A percentile compares a stretch with the other conserved stretches of the same genome.
Evolutionary conservation across 2,888 invertebrate genomes (phyloP).

Genomic region (Chrysodeixis includens): DNA sequence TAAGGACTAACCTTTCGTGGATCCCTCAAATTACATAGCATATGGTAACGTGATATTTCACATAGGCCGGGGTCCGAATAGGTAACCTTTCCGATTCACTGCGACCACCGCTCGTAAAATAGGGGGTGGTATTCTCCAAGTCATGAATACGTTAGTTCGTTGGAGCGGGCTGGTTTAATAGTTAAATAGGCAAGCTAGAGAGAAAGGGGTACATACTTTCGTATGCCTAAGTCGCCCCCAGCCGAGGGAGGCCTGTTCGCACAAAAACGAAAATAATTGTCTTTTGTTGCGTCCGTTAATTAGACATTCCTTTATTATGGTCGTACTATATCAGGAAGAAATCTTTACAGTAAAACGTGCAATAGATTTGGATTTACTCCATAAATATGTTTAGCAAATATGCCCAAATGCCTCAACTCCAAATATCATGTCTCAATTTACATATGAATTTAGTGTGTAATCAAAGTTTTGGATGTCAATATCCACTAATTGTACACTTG

Average conservation of each 20-base stretch:
- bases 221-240: slow-evolving; percentile 57
- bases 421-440: slow-evolving; percentile 17
- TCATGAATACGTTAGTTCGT: slow-evolving; percentile 86
- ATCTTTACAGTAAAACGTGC: neutral
- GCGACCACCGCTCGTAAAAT: slow-evolving; percentile 84
- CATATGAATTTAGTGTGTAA: slow-evolving; percentile 30
- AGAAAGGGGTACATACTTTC: slow-evolving; percentile 68
- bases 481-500: slow-evolving; percentile 62
- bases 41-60: slow-evolving; percentile 79
- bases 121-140: slow-evolving; percentile 80
- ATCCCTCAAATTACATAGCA: slow-evolving; percentile 75
- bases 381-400: slow-evolving; percentile 12
- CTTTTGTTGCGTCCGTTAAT: slow-evolving; percentile 29
- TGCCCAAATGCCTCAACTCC: slow-evolving; percentile 6
- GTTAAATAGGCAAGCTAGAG: slow-evolving; percentile 79
- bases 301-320: slow-evolving; percentile 7
- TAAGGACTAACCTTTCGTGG: slow-evolving; percentile 59
- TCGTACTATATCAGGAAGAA: neutral
- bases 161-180: slow-evolving; percentile 81
- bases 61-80: slow-evolving; percentile 74
- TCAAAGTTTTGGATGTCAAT: slow-evolving; percentile 55
- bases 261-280: slow-evolving; percentile 55
- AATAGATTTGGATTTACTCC: neutral
- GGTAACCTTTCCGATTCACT: slow-evolving; percentile 84
- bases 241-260: slow-evolving; percentile 55